These are phyloP conservation scores for Pseudorectes ferrugineus DNA, from an alignment of 2,113 vertebrate genomes.

Conservation along the genomic window DNA sequence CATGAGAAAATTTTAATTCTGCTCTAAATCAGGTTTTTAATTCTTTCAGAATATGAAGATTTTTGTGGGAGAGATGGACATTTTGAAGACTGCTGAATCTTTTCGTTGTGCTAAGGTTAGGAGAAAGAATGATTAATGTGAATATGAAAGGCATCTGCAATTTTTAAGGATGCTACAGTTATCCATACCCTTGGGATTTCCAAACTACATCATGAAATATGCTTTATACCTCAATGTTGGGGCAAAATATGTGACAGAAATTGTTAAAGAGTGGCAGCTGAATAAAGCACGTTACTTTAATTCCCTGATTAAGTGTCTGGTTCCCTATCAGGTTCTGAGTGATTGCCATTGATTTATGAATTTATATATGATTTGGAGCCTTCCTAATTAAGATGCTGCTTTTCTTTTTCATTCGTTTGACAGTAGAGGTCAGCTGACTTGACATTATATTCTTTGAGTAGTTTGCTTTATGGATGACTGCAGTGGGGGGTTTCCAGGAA, in stretches of 20 bases:
- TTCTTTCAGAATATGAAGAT: background rate
- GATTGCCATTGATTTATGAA: background rate
- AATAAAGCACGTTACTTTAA: background rate
- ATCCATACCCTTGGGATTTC: background rate
- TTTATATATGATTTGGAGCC: background rate
- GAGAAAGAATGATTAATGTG: background rate
- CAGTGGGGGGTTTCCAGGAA: background rate
- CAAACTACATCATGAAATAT: background rate
- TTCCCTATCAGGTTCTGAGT: background rate
- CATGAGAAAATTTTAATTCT: background rate
- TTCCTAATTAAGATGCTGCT: background rate
- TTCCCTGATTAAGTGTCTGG: background rate
- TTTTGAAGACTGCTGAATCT: background rate
- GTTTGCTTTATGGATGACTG: background rate
- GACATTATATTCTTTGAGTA: background rate
- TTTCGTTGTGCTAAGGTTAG: background rate
- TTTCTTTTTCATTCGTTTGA: slow-evolving; percentile 1
- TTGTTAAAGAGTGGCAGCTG: background rate
- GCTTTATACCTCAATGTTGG: background rate
- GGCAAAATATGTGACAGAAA: background rate
- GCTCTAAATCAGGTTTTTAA: background rate
- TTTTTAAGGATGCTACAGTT: background rate
- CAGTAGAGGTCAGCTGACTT: background rate
- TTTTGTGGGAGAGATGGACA: background rate
- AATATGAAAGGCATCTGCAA: background rate